Conservation (phyloP, 2,113 vertebrate species). For the Callipepla squamata region DNA sequence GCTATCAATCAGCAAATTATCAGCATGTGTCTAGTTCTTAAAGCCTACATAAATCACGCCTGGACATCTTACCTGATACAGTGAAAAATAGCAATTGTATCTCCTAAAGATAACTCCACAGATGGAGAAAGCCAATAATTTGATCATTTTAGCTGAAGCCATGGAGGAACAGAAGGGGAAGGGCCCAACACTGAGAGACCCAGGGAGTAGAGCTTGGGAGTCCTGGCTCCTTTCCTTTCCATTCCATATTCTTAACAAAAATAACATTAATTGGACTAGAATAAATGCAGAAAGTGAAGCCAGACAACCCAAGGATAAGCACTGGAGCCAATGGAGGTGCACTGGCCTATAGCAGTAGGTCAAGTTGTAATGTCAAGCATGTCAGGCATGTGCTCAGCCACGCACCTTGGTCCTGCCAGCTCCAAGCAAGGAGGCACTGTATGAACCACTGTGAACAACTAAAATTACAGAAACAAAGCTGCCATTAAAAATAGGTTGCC, state of each 20-base stretch:
- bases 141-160: background rate
- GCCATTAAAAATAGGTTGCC: background rate
- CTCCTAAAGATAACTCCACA: background rate
- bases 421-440: background rate
- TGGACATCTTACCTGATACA: background rate
- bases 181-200: background rate
- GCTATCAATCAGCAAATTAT: background rate
- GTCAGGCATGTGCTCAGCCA: background rate
- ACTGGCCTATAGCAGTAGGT: background rate
- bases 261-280: background rate
- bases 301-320: background rate
- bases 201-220: background rate
- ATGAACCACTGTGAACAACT: background rate
- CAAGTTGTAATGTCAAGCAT: no score
- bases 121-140: background rate
- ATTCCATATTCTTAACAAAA: background rate
- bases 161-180: background rate
- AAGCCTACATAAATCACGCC: background rate
- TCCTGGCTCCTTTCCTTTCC: background rate
- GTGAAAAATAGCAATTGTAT: background rate
- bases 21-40: background rate
- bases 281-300: background rate
- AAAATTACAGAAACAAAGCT: background rate
- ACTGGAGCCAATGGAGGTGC: background rate
- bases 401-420: background rate